Evolutionary conservation across 2,113 vertebrate genomes (phyloP), one percentile per base, ranked within the genome.

Genomic region (Elgaria multicarinata): DNA sequence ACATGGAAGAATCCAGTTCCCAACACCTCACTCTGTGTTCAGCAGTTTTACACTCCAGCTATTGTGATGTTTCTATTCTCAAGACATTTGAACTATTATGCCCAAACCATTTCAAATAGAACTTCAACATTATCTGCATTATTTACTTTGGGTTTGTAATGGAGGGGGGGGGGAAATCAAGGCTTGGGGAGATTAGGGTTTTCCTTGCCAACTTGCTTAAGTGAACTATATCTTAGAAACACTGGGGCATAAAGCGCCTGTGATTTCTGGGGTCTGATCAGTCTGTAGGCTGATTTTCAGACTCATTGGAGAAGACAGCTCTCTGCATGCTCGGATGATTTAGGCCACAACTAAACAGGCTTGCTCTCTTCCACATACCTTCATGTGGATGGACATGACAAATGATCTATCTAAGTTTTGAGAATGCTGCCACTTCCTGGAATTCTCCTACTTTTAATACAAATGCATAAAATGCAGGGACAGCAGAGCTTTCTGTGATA

Each of bases 381-480:
- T 86, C 64, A 24, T 88, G 78, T n/a, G 72, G 76, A 44, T 28
- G 88, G 77, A 76, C 36, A 87, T 85, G 72, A 87, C 55, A 42
- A 92, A 44, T 0, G 1, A 92, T 83, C 81, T 84, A 92, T 83
- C 81, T 84, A n/a, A 78, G 86, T 87, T 58, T 83, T 26, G 44
- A 89, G 75, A 92, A 78, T n/a, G 83, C 66, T 2, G 91, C 75
- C 28, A 0, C 53, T 93, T 95, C 92, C 92, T 89, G 88, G 84
- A 95, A 94, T 50, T 76, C 67, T 67, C 85, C 69, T 44, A 28
- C 1, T 92, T 85, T 94, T 94, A 94, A 88, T 83, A 81, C 64
- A 88, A 94, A 91, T 50, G 28, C 72, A 91, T 89, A 81, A 95
- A 94, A 93, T 80, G 84, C 84, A 87, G 64, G 76, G 87, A 86